phyloP scores from a whole-genome alignment of 2,113 vertebrate genomes.

The Perccottus glenii region DNA sequence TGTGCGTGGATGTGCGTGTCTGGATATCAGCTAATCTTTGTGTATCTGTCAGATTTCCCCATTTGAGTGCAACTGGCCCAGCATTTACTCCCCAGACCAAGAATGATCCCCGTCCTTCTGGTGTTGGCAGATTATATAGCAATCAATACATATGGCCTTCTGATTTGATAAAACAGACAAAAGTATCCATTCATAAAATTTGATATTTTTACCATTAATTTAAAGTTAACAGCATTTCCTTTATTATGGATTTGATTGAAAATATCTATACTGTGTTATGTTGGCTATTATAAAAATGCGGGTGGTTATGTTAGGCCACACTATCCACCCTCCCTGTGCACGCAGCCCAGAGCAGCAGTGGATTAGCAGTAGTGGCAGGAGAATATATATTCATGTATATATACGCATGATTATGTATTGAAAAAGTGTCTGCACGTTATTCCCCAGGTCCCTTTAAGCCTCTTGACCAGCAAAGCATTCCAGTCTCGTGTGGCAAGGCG shows the following conservation, averaged over 20 bases:
- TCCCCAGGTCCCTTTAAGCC: slow-evolving; percentile 88
- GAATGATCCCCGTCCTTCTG: slow-evolving; percentile 72
- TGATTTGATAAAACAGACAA: slow-evolving; percentile 47
- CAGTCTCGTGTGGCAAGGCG: slow-evolving; percentile 82
- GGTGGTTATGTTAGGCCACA: slow-evolving; percentile 49
- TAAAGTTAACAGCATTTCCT: slow-evolving; percentile 18
- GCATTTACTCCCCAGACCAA: slow-evolving; percentile 53
- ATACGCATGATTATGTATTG: slow-evolving; percentile 93
- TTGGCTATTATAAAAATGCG: too few relatives aligned
- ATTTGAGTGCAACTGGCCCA: slow-evolving; percentile 53
- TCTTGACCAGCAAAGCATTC: slow-evolving; percentile 80
- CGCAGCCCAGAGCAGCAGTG: slow-evolving; percentile 82
- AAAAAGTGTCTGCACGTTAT: slow-evolving; percentile 87
- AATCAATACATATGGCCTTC: slow-evolving; percentile 68
- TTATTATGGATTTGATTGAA: not conserved
- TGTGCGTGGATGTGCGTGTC: slow-evolving; percentile 32
- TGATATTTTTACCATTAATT: slow-evolving; percentile 12
- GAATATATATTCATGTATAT: slow-evolving; percentile 91
- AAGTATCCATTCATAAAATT: slow-evolving; percentile 27
- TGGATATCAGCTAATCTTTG: slow-evolving; percentile 75
- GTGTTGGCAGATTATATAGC: slow-evolving; percentile 67
- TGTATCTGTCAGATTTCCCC: slow-evolving; percentile 68
- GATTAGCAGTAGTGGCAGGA: slow-evolving; percentile 86
- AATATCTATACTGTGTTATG: too few relatives aligned
- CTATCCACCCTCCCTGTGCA: slow-evolving; percentile 73